These are phyloP conservation scores for Epirrhoe alternata DNA, from an alignment of 2,888 invertebrate genomes.

Conservation along the genomic window DNA sequence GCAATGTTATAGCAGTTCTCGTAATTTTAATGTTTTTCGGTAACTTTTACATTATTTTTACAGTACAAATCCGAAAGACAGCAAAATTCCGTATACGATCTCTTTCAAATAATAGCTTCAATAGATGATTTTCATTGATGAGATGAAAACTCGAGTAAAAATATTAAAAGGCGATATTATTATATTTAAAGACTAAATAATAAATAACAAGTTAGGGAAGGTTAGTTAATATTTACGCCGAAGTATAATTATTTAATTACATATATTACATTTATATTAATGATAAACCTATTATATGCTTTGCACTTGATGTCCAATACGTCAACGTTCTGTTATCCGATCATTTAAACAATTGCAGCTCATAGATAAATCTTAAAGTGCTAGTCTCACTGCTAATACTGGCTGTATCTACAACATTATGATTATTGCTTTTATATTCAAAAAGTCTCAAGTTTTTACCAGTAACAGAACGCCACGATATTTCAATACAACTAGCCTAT, in stretches of 20 bases:
- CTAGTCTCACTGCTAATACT: conserved; percentile 25
- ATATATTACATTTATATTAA: conserved; percentile 50
- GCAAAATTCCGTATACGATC: conserved; percentile 25
- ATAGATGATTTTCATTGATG: conserved; percentile 35
- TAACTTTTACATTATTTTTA: conserved; percentile 33
- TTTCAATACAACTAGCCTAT: conserved; percentile 39
- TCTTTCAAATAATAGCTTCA: conserved; percentile 24
- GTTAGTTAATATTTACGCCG: conserved; percentile 51
- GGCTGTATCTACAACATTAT: conserved; percentile 12
- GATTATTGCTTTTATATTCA: conserved; percentile 20
- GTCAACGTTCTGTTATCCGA: conserved; percentile 32
- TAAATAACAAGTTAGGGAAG: conserved; percentile 68
- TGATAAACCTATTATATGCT: conserved; percentile 46
- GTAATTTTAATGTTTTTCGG: conserved; percentile 33
- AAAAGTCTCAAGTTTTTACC: conserved; percentile 12
- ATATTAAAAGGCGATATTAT: conserved; percentile 43
- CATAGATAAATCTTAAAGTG: conserved; percentile 1
- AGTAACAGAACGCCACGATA: conserved; percentile 38
- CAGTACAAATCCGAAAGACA: conserved; percentile 34
- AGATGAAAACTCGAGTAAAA: conserved; percentile 43
- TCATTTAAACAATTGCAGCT: conserved; percentile 20
- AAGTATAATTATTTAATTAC: conserved; percentile 50
- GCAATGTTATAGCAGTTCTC: conserved; percentile 49
- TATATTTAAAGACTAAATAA: conserved; percentile 59
- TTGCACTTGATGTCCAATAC: conserved; percentile 45